These are phyloP conservation scores for Oostethus manadensis DNA, from an alignment of 2,113 vertebrate genomes.

Conservation along the genomic window DNA sequence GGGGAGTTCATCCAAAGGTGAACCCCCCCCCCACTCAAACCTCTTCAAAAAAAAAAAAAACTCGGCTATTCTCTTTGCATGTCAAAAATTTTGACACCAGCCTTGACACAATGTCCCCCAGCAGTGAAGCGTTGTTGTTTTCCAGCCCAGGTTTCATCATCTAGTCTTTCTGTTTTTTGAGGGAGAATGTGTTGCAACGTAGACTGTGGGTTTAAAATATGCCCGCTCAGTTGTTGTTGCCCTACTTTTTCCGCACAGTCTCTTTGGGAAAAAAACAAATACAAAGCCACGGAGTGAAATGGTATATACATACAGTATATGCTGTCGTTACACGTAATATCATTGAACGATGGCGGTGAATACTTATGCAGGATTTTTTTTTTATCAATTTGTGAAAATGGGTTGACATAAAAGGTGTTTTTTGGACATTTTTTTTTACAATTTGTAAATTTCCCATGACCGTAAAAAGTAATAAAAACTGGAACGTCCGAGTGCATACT, in stretches of 20 bases:
- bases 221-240: conserved; percentile 31
- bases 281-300: too few relatives aligned
- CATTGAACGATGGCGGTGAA: too few relatives aligned
- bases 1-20: conserved; percentile 68
- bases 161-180: conserved; percentile 26
- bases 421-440: too few relatives aligned
- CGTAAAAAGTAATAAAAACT: too few relatives aligned
- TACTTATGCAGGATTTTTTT: too few relatives aligned
- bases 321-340: too few relatives aligned
- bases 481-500: too few relatives aligned
- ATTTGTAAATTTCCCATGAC: too few relatives aligned
- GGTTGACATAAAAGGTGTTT: too few relatives aligned
- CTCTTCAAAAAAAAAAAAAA: conserved; percentile 21
- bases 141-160: conserved; percentile 57
- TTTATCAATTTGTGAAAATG: too few relatives aligned
- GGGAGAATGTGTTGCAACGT: conserved; percentile 39
- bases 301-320: too few relatives aligned
- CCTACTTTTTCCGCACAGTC: conserved; percentile 41
- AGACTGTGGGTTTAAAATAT: conserved; percentile 30
- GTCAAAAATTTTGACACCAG: conserved; percentile 59
- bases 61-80: conserved; percentile 54
- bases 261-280: background rate
- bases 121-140: conserved; percentile 45
- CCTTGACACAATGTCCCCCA: conserved; percentile 49
- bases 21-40: too few relatives aligned